Conservation (phyloP, 2,113 vertebrate species). For the Heloderma charlesbogerti region DNA sequence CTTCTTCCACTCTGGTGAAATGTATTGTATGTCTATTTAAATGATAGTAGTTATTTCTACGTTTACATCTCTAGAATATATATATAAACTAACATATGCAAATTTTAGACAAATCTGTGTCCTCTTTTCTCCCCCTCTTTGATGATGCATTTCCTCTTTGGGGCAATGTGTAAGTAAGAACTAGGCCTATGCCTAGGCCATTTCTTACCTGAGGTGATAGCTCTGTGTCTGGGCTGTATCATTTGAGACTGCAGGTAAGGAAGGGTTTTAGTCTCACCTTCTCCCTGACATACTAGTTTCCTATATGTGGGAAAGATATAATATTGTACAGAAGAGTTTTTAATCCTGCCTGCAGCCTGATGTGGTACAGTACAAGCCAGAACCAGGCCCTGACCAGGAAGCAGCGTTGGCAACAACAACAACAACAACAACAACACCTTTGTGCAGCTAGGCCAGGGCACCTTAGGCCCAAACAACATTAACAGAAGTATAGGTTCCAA, state of each 20-base stretch:
- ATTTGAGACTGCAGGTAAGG: neutral
- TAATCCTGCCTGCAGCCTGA: too few relatives aligned
- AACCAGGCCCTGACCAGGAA: too few relatives aligned
- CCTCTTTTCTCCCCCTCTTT: neutral
- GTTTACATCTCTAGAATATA: neutral
- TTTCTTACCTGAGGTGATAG: neutral
- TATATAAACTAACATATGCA: neutral
- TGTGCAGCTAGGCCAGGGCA: too few relatives aligned
- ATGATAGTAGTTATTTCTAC: neutral
- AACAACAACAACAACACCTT: too few relatives aligned
- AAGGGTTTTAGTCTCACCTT: too few relatives aligned
- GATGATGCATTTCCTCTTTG: neutral
- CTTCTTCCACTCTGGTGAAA: neutral
- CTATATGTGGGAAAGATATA: too few relatives aligned
- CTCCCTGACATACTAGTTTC: too few relatives aligned
- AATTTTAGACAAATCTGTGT: neutral
- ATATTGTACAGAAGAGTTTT: too few relatives aligned
- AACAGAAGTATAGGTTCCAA: too few relatives aligned
- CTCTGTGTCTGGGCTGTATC: neutral
- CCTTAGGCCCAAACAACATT: too few relatives aligned
- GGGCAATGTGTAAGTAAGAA: neutral
- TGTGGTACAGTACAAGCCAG: too few relatives aligned
- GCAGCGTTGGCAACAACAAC: too few relatives aligned
- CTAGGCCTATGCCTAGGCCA: neutral
- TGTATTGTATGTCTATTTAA: neutral